phyloP scores from a whole-genome alignment of 2,888 invertebrate species.

The Encarsia formosa region DNA sequence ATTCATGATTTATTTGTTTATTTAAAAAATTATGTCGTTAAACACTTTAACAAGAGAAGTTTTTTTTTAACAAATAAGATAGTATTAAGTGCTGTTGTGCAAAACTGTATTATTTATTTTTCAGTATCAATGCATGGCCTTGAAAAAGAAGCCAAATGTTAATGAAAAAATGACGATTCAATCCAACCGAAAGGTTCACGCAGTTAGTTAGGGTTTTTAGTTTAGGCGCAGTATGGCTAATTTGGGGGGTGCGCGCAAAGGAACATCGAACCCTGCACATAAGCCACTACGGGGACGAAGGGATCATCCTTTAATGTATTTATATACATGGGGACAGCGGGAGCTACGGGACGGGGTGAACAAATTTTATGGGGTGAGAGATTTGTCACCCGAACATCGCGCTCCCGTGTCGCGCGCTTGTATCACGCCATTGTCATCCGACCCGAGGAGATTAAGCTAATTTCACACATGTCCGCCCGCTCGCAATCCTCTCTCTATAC shows the following conservation, averaged over 20 bases:
- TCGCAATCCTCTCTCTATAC: constrained; percentile 1
- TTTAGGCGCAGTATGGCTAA: no score
- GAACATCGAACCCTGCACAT: background rate
- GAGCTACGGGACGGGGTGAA: constrained; percentile 23
- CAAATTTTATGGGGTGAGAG: constrained; percentile 40
- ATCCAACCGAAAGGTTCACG: no score
- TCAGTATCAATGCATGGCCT: no score
- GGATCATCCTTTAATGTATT: constrained; percentile 53
- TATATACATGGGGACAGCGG: constrained; percentile 44
- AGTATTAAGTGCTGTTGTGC: no score
- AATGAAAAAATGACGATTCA: no score
- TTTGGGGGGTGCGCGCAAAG: constrained; percentile 13
- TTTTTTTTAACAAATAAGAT: no score
- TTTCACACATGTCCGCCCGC: constrained; percentile 51
- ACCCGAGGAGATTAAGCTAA: constrained; percentile 51
- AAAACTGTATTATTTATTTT: no score
- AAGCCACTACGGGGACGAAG: constrained; percentile 29
- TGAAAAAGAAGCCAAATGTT: no score
- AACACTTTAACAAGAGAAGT: no score
- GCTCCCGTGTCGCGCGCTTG: constrained; percentile 48
- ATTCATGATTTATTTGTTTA: no score
- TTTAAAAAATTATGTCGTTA: no score
- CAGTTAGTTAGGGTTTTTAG: no score
- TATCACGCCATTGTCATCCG: constrained; percentile 52
- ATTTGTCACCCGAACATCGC: constrained; percentile 47